Evolutionary conservation across 2,113 vertebrate species (phyloP).

Genomic region (Candoia aspera): DNA sequence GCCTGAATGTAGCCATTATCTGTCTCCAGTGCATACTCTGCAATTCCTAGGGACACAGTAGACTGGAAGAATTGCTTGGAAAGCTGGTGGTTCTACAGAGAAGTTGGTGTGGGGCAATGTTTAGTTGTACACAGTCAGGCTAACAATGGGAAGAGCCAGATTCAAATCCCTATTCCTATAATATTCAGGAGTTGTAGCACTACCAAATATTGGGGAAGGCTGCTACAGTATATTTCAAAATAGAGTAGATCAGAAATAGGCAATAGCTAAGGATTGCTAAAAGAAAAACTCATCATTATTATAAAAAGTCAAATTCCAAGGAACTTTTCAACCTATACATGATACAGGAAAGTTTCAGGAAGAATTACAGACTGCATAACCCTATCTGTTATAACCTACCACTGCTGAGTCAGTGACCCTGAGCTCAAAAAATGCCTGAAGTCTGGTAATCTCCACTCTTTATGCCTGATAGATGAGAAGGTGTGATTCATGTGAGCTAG

Average conservation of each 20-base stretch:
- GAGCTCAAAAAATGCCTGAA: not conserved
- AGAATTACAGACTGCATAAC: not conserved
- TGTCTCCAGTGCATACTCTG: not conserved
- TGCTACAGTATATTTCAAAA: not conserved
- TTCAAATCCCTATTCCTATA: not conserved
- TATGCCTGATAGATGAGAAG: not conserved
- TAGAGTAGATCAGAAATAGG: not conserved
- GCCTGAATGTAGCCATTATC: accelerated
- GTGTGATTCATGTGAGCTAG: slow-evolving; percentile 52
- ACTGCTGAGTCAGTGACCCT: slow-evolving; percentile 35
- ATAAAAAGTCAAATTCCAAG: not conserved
- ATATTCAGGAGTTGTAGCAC: not conserved
- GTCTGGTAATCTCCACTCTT: not conserved
- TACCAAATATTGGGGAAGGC: not conserved
- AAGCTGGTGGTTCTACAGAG: not conserved
- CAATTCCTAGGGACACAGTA: accelerated
- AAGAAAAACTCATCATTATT: not conserved
- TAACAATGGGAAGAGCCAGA: not conserved
- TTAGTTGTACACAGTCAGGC: not conserved
- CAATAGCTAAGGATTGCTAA: not conserved
- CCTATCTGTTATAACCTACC: not conserved
- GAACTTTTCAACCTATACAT: not conserved
- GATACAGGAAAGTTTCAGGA: not conserved
- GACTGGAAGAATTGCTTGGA: not conserved
- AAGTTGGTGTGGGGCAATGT: not conserved